Evolutionary conservation across 2,888 invertebrate species (phyloP), one percentile per base, ranked within the genome.

Genomic region (Adelphocoris suturalis): DNA sequence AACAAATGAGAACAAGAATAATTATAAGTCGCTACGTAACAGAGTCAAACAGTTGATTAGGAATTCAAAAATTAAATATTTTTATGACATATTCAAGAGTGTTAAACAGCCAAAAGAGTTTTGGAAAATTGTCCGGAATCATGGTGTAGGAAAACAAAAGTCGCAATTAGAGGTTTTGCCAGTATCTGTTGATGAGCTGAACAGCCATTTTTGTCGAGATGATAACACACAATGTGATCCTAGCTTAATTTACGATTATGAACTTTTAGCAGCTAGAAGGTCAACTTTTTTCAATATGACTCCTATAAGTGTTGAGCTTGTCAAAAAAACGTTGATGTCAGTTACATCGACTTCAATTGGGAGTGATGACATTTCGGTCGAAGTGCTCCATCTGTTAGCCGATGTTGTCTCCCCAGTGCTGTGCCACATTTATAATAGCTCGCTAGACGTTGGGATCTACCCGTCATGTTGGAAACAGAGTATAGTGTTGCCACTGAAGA

Each of bases 61-160:
- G 19, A 61, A 61, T 19, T n/a, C 78, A n/a, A 78, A 78, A 78
- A 78, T 78, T 9, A 46, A 23, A 61, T 23, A 61, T 19, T 61
- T 61, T 61, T 23, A 61, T 16, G 61, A 61, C n/a, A n/a, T 61
- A 7, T 61, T 61, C 61, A 4, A n/a, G 19, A 48, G 13, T 11
- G 13, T 48, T 7, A 48, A 48, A 48, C n/a, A n/a, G n/a, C n/a
- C 19, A 19, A 68, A 68, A 23, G 11, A 68, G 23, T 68, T 68
- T 68, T 68, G 68, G 68, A 68, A 68, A 19, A 68, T 68, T 23
- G 23, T 68, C 23, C 4, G 13, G 13, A 68, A 68, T 23, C 23
- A 68, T 68, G 68, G 68, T 12, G 23, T 68, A 23, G 68, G 68
- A 0, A 19, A 13, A 23, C 23, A 68, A 9, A 0, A 68, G 23